These are phyloP conservation scores for Malaclemys terrapin DNA, from an alignment of 2,113 vertebrate genomes.

Conservation along the genomic window DNA sequence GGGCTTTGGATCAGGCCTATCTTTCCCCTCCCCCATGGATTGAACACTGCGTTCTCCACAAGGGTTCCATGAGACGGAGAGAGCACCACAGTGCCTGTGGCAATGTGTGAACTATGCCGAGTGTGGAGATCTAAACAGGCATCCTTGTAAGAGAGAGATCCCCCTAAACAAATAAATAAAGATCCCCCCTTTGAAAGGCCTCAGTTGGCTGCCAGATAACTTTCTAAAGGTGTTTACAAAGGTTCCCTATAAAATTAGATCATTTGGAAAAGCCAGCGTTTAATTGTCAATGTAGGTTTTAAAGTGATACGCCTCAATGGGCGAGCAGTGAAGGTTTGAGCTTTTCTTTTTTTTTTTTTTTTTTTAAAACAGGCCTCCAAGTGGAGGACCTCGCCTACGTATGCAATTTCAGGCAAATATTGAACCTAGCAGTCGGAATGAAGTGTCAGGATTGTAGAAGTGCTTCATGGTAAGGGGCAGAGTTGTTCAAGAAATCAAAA, in stretches of 20 bases:
- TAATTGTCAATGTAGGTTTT: not conserved
- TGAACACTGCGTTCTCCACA: not conserved
- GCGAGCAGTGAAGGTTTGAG: not conserved
- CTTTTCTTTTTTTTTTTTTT: no score
- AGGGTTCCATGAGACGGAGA: not conserved
- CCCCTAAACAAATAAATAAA: not conserved
- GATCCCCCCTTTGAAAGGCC: not conserved
- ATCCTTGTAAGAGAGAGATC: not conserved
- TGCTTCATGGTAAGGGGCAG: not conserved
- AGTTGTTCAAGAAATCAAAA: not conserved
- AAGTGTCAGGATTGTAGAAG: not conserved
- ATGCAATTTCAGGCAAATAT: not conserved
- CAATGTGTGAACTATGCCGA: accelerated
- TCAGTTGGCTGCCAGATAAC: not conserved
- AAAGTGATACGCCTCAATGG: not conserved
- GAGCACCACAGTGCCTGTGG: not conserved
- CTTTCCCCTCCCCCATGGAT: no score
- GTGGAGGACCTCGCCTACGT: not conserved
- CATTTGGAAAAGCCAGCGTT: not conserved
- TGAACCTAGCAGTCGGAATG: not conserved
- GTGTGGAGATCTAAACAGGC: not conserved
- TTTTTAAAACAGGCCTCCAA: not conserved
- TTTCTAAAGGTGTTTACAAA: not conserved
- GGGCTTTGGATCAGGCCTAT: not conserved
- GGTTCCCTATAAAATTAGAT: not conserved